These are phyloP conservation scores for Aplodontia rufa DNA, from an alignment of 2,113 vertebrate species.

Conservation along the genomic window DNA sequence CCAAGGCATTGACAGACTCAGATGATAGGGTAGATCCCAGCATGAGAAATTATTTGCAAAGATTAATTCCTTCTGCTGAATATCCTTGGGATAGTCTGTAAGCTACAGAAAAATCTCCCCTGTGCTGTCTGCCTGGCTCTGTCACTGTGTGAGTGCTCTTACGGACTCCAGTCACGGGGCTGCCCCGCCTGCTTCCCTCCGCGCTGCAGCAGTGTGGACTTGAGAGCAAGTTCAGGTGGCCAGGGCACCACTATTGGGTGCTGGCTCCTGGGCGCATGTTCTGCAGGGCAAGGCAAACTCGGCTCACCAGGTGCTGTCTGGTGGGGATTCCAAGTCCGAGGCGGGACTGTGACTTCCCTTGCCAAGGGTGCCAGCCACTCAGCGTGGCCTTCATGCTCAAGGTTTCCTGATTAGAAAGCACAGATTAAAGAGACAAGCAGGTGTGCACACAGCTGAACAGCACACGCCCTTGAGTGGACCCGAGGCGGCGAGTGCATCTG, in stretches of 20 bases:
- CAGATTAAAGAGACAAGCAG: too few relatives aligned
- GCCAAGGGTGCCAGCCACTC: accelerated
- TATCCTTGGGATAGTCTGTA: not conserved
- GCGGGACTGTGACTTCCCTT: not conserved
- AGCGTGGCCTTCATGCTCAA: accelerated
- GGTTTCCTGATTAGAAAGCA: not conserved
- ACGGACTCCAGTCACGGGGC: too few relatives aligned
- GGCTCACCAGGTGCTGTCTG: not conserved
- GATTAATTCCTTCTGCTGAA: not conserved
- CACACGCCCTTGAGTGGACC: accelerated
- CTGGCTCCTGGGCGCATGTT: too few relatives aligned
- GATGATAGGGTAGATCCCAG: not conserved
- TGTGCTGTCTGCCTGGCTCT: too few relatives aligned
- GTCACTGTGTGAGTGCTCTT: too few relatives aligned
- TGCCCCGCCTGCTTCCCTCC: not conserved
- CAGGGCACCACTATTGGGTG: too few relatives aligned
- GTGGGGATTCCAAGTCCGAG: too few relatives aligned
- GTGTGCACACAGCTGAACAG: accelerated
- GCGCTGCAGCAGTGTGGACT: accelerated
- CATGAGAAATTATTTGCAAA: not conserved
- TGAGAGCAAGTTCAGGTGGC: not conserved
- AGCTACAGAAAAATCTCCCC: not conserved
- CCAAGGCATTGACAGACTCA: not conserved
- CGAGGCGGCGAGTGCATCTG: accelerated
- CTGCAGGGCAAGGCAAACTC: too few relatives aligned